Evolutionary conservation across 1,140 invertebrate genomes (phyloP), one percentile per base, ranked within the genome.

Genomic region (Drosophila tristis): DNA sequence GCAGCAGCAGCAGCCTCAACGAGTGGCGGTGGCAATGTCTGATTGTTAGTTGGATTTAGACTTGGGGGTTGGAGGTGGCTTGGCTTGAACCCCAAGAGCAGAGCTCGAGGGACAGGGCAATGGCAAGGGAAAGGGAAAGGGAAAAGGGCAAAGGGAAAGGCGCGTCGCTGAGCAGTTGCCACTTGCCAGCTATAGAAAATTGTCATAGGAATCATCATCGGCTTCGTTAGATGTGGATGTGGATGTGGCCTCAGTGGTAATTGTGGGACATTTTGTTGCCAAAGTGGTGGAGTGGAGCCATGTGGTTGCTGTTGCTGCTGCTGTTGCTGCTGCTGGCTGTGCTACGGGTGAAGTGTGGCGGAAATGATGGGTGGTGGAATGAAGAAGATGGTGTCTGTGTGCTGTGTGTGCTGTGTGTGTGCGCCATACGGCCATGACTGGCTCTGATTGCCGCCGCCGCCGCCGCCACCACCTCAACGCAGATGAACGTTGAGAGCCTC

Each of bases 131-230:
- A 25, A 7, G 26, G 58, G 42, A n/a, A 35, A 29, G 45, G 60
- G 44, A 25, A 11, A 35, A 31, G 23, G 56, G n/a, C n/a, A n/a
- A 29, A 55, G 60, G 44, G 31, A 11, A 35, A 31, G 23, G 56
- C 44, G 9, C 42, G 56, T 50, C 49, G 67, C 49, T 48, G 65
- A 73, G 63, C 75, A 67, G 66, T 76, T 87, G 82, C 82, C 82
- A 87, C 82, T 87, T 87, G 82, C 84, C 84, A 89, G 82, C 84
- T 87, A 82, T 89, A 87, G 82, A 87, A 90, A 90, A 90, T 91
- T 90, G 89, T 89, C 89, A 90, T 91, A 90, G 89, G 84, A 91
- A 91, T 91, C 89, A 91, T 91, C 89, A 86, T 89, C 90, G 90
- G 90, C 82, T 87, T 91, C 90, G 90, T 91, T 91, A 91, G 90